These are phyloP conservation scores for Drosophila sucinea DNA, from an alignment of 1,140 invertebrate genomes.

Conservation along the genomic window DNA sequence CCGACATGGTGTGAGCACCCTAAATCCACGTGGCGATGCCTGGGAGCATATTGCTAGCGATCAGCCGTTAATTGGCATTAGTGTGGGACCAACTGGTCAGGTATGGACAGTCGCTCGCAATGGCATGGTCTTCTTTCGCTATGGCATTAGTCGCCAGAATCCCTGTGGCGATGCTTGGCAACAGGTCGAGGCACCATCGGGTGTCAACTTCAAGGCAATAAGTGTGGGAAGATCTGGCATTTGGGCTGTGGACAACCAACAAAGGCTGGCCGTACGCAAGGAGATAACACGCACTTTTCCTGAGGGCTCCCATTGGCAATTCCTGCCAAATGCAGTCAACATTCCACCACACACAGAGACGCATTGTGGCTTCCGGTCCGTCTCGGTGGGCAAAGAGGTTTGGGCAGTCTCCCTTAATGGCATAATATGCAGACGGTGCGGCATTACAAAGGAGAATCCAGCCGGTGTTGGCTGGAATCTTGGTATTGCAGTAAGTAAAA, in stretches of 20 bases:
- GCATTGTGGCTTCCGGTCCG: constrained; percentile 85
- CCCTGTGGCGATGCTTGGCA: constrained; percentile 85
- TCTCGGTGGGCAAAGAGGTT: constrained; percentile 87
- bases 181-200: constrained; percentile 78
- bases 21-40: constrained; percentile 87
- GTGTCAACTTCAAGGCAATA: constrained; percentile 89
- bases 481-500: constrained; percentile 86
- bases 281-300: constrained; percentile 88
- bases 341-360: constrained; percentile 86
- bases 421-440: constrained; percentile 88
- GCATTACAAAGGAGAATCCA: constrained; percentile 88
- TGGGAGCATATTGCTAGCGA: constrained; percentile 93
- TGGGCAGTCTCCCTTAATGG: constrained; percentile 90
- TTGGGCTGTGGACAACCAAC: constrained; percentile 87
- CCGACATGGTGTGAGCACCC: constrained; percentile 88
- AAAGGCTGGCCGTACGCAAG: constrained; percentile 87
- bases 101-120: constrained; percentile 95
- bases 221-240: constrained; percentile 89
- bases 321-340: constrained; percentile 85
- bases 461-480: constrained; percentile 90
- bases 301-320: constrained; percentile 90
- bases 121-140: constrained; percentile 91
- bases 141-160: constrained; percentile 87
- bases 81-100: constrained; percentile 86
- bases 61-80: constrained; percentile 90